A percentile compares a stretch with the other conserved stretches of the same genome.
Evolutionary conservation across 35 echinoderm and acorn worm genomes (phyloP).

Genomic region (Heliocidaris erythrogramma): DNA sequence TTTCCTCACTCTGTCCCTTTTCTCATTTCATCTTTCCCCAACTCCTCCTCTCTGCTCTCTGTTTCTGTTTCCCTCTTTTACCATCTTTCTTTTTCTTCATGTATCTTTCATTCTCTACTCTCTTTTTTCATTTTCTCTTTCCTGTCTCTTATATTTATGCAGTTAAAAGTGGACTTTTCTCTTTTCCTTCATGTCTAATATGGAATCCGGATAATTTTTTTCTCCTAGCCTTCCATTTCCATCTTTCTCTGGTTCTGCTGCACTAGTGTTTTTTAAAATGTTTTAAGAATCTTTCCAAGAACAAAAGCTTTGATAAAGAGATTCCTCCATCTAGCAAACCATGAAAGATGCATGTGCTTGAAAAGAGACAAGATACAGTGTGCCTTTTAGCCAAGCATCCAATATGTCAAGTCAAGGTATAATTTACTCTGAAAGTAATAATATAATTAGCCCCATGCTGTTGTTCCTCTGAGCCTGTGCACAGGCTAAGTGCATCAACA

Average conservation of each 20-base stretch:
- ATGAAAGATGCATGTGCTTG: neutral
- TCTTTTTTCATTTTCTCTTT: no score
- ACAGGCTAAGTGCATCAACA: neutral
- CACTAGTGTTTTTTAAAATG: neutral
- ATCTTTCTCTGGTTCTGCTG: neutral
- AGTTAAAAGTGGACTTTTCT: no score
- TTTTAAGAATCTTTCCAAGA: neutral
- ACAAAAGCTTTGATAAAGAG: neutral
- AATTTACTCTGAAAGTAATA: neutral
- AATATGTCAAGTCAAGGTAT: slow-evolving; percentile 10
- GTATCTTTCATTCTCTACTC: neutral
- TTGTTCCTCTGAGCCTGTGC: neutral
- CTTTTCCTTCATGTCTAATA: no score
- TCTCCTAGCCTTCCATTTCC: neutral
- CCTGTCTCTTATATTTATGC: no score
- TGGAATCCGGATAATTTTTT: neutral
- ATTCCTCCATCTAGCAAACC: neutral
- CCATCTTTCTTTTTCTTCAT: neutral
- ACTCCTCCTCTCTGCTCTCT: neutral
- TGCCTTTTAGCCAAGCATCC: neutral
- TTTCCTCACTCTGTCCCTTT: neutral
- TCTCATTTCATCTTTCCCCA: neutral
- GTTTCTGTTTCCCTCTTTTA: neutral
- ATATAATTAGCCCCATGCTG: no score
- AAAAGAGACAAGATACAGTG: neutral